A percentile compares a stretch with the other conserved stretches of the same genome.
phyloP scores from a whole-genome alignment of 2,113 vertebrate genomes.

The Lasiurus cinereus region DNA sequence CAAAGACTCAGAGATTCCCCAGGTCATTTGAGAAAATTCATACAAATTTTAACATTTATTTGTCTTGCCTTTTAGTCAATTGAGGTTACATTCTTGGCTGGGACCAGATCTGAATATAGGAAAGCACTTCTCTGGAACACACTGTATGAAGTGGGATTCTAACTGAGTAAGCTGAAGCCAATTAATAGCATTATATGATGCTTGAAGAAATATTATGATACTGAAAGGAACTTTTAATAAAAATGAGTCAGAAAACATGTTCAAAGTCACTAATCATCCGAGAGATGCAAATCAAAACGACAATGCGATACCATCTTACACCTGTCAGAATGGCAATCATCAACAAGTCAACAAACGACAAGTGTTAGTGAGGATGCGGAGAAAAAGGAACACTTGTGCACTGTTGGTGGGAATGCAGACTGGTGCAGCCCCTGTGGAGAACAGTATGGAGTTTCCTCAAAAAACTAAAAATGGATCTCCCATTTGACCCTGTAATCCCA shows the following conservation, averaged over 20 bases:
- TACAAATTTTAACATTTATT: neutral
- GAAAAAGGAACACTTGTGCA: too few species aligned
- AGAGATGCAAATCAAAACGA: too few species aligned
- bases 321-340: too few species aligned
- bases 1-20: neutral
- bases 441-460: too few species aligned
- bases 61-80: neutral
- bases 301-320: too few species aligned
- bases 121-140: neutral
- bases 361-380: too few species aligned
- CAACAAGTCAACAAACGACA: too few species aligned
- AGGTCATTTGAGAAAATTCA: neutral
- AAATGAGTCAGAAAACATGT: neutral
- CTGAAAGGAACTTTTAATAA: neutral
- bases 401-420: too few species aligned
- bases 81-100: neutral
- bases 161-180: neutral
- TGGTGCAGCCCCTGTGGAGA: too few species aligned
- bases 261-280: too few species aligned
- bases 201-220: neutral
- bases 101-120: neutral
- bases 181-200: neutral
- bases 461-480: too few species aligned
- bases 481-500: too few species aligned
- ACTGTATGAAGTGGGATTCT: neutral